Base-by-base conservation (phyloP, 1,140 invertebrate species). In the Drosophila lowei region DNA sequence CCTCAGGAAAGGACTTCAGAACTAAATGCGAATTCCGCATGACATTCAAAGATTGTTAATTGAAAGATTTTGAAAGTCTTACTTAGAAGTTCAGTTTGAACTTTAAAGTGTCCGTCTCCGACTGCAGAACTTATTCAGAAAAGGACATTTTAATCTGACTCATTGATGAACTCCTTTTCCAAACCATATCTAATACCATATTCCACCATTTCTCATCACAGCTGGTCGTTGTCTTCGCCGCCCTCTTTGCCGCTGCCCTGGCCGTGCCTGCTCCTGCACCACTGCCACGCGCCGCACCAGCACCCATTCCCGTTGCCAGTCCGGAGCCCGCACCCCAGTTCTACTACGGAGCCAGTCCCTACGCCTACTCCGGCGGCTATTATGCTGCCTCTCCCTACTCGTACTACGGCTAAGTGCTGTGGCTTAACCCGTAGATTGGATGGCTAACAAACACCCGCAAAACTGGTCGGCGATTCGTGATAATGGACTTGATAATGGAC, bases 321-420 rank as follows among this genome's bases (percentile, higher is more conserved):
- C 88, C 88, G 0, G 70, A 88, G n/a, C 88, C 88, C 25, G 72
- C 88, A 3, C 88, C 88, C 11, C 88, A 90, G 71, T 84, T 74
- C 43, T 90, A 88, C 21, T 89, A 90, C 9, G 80, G 85, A 15
- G 80, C 72, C 13, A 80, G 70, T 23, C 88, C 88, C 6, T 90
- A 90, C 50, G 88, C 72, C 63, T 90, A 90, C 50, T 77, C 72
- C 16, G 77, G 77, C 23, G 80, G 77, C 11, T 86, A 79, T 62
- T 90, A 77, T 62, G 84, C 84, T 62, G 84, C 84, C 3, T 86
- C 89, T 16, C 89, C 89, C 15, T 86, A 89, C 66, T 70, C 86
- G 11, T 90, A 90, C 23, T 90, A 90, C 50, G 88, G 88, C 52
- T 90, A 79, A 67, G 57, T 50, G 68, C 53, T 50, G 13, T 3